These are phyloP conservation scores for Martes flavigula DNA, from an alignment of 2,797 vertebrate species.

Conservation along the genomic window DNA sequence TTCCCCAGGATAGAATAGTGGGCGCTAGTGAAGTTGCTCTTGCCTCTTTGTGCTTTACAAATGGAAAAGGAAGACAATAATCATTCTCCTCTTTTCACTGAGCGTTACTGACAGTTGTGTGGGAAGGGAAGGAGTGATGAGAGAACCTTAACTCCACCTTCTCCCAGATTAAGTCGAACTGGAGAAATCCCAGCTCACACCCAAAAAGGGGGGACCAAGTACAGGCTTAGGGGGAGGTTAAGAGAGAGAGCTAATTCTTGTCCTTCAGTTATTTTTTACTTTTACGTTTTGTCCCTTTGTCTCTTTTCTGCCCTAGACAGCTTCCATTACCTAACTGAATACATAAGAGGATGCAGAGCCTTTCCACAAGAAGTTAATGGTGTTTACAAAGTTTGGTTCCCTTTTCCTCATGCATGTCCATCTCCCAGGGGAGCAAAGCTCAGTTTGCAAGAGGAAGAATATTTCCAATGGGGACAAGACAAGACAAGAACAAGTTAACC, in stretches of 20 bases:
- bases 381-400: neutral
- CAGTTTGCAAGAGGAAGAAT: neutral
- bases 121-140: too few relatives aligned
- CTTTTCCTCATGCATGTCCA: neutral
- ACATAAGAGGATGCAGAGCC: neutral
- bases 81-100: neutral
- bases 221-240: neutral
- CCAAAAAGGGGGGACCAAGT: neutral
- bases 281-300: neutral
- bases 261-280: neutral
- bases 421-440: neutral
- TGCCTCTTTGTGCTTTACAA: conserved; percentile 1
- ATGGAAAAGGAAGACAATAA: conserved; percentile 9
- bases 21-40: neutral
- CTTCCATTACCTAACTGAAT: neutral
- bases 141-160: neutral
- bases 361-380: neutral
- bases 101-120: neutral
- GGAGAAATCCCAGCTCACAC: neutral
- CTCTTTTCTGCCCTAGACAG: neutral
- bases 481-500: neutral
- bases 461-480: neutral
- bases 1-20: neutral
- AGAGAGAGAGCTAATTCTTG: neutral
- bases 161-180: neutral